Evolutionary conservation across 2,797 vertebrate genomes (phyloP).

Genomic region (Oreochromis grahami): DNA sequence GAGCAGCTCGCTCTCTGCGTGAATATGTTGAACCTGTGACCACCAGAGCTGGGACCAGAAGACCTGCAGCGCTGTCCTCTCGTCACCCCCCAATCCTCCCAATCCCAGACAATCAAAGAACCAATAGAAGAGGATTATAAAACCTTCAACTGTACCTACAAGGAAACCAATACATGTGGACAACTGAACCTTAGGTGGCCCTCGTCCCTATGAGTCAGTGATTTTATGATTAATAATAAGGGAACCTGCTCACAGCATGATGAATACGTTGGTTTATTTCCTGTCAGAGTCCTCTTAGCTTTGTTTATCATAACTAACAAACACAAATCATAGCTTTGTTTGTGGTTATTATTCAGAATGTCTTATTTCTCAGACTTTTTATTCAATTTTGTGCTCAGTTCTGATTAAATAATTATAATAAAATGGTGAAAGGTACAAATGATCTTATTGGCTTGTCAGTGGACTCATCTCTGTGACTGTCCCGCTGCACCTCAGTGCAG

Average conservation of each 20-base stretch:
- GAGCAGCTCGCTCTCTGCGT: neutral
- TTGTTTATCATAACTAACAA: neutral
- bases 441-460: neutral
- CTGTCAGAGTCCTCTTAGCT: neutral
- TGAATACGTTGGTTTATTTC: neutral
- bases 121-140: fast-evolving
- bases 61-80: neutral
- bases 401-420: neutral
- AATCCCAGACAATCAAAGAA: neutral
- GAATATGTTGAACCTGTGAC: too few species aligned
- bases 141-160: neutral
- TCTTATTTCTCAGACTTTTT: neutral
- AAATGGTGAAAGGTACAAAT: neutral
- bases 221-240: neutral
- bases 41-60: neutral
- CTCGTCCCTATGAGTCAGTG: neutral
- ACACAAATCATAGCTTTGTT: neutral
- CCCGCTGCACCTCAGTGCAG: neutral
- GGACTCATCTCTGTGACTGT: neutral
- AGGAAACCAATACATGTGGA: neutral
- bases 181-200: neutral
- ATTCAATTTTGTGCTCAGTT: neutral
- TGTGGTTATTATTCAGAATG: neutral
- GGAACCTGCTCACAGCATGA: neutral
- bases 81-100: neutral